phyloP scores from a whole-genome alignment of 2,113 vertebrate genomes.

The Lonchura striata region DNA sequence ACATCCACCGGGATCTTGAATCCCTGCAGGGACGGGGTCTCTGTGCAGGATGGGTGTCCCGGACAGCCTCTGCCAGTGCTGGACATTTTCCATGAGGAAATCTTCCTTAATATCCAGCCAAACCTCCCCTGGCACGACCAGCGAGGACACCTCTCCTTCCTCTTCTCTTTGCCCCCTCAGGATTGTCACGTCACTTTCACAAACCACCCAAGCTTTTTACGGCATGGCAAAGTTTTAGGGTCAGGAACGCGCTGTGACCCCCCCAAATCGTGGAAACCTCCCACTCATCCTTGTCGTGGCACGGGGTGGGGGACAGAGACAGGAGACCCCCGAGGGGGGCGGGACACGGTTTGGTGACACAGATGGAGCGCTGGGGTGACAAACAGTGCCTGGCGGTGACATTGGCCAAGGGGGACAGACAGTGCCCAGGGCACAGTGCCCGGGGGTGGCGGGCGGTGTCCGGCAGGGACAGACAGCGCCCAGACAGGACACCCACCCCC shows the following conservation, averaged over 20 bases:
- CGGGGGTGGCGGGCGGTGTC: not conserved
- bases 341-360: not conserved
- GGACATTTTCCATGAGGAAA: not conserved
- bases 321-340: not conserved
- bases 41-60: not conserved
- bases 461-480: not conserved
- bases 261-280: not conserved
- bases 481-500: not conserved
- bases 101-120: not conserved
- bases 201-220: accelerated
- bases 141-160: accelerated
- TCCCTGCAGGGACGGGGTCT: not conserved
- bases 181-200: accelerated
- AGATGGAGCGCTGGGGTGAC: not conserved
- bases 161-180: accelerated
- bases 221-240: accelerated
- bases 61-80: not conserved
- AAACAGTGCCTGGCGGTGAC: not conserved
- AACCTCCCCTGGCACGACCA: not conserved
- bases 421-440: not conserved
- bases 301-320: not conserved
- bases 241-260: accelerated
- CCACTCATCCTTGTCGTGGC: not conserved
- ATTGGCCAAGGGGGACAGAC: accelerated
- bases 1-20: not conserved